phyloP scores from a whole-genome alignment of 2,888 invertebrate genomes.

The Pseudolycoriella hygida region DNA sequence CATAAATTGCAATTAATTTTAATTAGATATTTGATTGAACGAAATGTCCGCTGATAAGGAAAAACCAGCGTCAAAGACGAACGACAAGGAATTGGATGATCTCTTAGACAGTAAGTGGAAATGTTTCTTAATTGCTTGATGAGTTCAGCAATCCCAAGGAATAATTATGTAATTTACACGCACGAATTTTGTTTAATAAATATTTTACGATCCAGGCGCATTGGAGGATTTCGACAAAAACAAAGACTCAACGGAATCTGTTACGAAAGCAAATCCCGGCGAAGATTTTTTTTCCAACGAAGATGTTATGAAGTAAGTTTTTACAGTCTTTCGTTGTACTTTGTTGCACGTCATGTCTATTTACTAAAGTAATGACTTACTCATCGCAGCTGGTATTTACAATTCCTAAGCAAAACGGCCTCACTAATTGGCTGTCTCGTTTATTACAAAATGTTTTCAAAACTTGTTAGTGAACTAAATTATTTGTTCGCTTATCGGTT shows the following conservation, averaged over 20 bases:
- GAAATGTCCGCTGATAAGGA: constrained; percentile 5
- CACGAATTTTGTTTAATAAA: constrained; percentile 9
- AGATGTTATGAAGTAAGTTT: constrained; percentile 12
- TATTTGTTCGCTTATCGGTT: no score
- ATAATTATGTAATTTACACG: no score
- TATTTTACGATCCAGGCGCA: constrained; percentile 38
- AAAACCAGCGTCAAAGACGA: constrained; percentile 1
- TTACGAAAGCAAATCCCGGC: constrained; percentile 9
- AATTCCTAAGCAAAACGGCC: no score
- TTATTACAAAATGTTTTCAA: no score
- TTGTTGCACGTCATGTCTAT: no score
- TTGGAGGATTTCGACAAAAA: constrained; percentile 38
- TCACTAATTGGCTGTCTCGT: no score
- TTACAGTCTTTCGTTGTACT: no score
- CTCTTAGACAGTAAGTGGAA: constrained; percentile 51
- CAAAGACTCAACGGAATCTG: constrained; percentile 11
- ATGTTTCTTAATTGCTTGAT: not conserved
- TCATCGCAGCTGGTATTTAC: no score
- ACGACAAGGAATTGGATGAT: constrained; percentile 53
- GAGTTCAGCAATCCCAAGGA: no score
- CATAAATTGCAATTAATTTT: not conserved
- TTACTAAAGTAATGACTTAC: no score
- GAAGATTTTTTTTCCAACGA: constrained; percentile 9
- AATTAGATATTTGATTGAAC: not conserved
- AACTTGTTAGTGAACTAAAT: no score